These are phyloP conservation scores for Epinotia bilunana DNA, from an alignment of 2,888 invertebrate species.

Conservation along the genomic window DNA sequence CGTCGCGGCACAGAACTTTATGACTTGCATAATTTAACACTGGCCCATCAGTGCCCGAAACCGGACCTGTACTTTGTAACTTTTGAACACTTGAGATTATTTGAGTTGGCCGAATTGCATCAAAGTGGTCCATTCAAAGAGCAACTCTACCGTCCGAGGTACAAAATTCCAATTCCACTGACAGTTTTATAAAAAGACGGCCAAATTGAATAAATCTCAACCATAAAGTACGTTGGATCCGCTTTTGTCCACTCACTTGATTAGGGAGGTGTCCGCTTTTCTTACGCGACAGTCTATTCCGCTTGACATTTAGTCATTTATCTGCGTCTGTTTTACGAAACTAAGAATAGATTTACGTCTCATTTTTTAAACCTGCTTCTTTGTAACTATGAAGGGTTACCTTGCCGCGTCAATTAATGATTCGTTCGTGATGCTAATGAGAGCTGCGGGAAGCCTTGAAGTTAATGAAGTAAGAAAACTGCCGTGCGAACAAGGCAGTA, in stretches of 20 bases:
- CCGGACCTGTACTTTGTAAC: conserved; percentile 68
- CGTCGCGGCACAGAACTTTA: conserved; percentile 75
- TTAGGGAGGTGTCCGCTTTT: conserved; percentile 69
- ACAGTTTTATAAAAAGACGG: too few relatives aligned
- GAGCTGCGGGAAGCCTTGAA: conserved; percentile 35
- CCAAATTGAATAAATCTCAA: too few relatives aligned
- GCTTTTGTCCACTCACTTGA: conserved; percentile 64
- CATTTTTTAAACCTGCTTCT: conserved; percentile 28
- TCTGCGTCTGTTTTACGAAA: conserved; percentile 71
- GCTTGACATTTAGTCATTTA: conserved; percentile 63
- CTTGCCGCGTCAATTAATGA: conserved; percentile 37
- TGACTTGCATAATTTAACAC: conserved; percentile 81
- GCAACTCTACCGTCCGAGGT: too few relatives aligned
- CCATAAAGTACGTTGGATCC: conserved; percentile 46
- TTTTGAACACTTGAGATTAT: not conserved
- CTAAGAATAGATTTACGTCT: conserved; percentile 38
- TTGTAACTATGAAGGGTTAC: conserved; percentile 30
- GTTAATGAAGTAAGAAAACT: conserved; percentile 30
- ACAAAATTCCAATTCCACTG: too few relatives aligned
- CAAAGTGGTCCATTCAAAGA: too few relatives aligned
- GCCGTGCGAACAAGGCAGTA: not conserved
- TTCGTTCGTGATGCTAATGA: conserved; percentile 35
- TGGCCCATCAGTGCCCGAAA: conserved; percentile 58
- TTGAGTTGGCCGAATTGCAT: too few relatives aligned
- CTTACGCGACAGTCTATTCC: conserved; percentile 56